phyloP scores from a whole-genome alignment of 2,797 vertebrate genomes.

The Sebastes itinus region DNA sequence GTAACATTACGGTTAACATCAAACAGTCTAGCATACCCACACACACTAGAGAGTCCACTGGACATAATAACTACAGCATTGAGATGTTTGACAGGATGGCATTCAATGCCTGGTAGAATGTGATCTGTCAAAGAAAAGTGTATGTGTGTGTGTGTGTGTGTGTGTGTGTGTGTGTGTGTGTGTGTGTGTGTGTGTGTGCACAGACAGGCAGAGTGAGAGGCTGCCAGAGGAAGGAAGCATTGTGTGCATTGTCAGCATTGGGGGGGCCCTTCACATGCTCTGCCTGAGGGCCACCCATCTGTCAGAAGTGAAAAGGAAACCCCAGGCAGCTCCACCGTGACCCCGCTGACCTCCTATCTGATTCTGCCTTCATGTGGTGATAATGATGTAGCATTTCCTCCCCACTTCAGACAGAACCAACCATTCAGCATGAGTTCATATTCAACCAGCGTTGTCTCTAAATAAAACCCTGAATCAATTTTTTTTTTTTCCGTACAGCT shows the following conservation, averaged over 20 bases:
- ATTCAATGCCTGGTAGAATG: not conserved
- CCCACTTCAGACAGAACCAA: not conserved
- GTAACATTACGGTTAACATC: too few species aligned
- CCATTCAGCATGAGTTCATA: not conserved
- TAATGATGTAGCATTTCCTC: conserved; percentile 37
- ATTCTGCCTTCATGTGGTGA: conserved; percentile 32
- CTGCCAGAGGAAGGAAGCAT: conserved; percentile 10
- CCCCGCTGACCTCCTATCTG: conserved; percentile 15
- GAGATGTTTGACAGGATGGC: not conserved
- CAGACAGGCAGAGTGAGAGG: not conserved
- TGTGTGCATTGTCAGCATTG: conserved; percentile 34
- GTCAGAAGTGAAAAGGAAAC: conserved; percentile 46
- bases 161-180: not conserved
- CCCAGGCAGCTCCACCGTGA: conserved; percentile 13
- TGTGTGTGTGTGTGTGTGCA: not conserved
- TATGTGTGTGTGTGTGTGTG: not conserved
- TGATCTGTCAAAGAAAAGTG: not conserved
- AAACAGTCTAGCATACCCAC: not conserved
- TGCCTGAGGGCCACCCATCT: conserved; percentile 38
- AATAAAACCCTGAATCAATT: not conserved
- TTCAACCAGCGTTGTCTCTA: not conserved
- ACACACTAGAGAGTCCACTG: not conserved
- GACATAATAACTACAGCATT: not conserved
- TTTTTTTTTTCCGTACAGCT: not conserved
- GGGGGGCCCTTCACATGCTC: not conserved